These are phyloP conservation scores for Lypha dubia DNA, from an alignment of 2,888 invertebrate genomes.

Conservation along the genomic window DNA sequence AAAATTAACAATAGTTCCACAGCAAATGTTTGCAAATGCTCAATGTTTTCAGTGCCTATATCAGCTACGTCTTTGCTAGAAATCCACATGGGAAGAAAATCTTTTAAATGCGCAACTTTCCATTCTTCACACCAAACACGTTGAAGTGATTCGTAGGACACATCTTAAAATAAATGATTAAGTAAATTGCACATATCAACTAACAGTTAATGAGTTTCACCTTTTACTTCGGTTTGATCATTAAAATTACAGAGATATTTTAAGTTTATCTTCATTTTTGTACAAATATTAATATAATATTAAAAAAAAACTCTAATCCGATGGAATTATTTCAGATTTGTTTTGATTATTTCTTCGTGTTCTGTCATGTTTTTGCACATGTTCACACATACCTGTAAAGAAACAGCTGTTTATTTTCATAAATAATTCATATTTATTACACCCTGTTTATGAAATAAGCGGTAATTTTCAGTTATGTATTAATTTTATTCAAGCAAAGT, in stretches of 20 bases:
- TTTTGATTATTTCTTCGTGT: slow-evolving; percentile 38
- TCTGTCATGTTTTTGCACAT: background rate
- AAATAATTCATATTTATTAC: background rate
- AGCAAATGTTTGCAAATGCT: slow-evolving; percentile 82
- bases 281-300: background rate
- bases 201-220: slow-evolving; percentile 53
- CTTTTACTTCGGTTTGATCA: slow-evolving; percentile 74
- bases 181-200: background rate
- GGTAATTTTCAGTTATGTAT: slow-evolving; percentile 19
- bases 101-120: slow-evolving; percentile 74
- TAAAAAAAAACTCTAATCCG: slow-evolving; percentile 20
- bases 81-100: slow-evolving; percentile 74
- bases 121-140: slow-evolving; percentile 78
- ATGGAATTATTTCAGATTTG: slow-evolving; percentile 13
- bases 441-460: slow-evolving; percentile 23
- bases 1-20: slow-evolving; percentile 89
- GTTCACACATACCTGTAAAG: background rate
- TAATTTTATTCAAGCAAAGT: background rate
- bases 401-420: slow-evolving; percentile 18
- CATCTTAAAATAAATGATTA: slow-evolving; percentile 72
- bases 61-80: background rate
- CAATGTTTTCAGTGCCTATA: background rate
- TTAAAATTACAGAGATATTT: slow-evolving; percentile 80
- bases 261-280: slow-evolving; percentile 70
- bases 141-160: slow-evolving; percentile 74